A percentile compares a stretch with the other conserved stretches of the same genome.
Conservation (phyloP, 2,888 invertebrate genomes). For the Erannis defoliaria region DNA sequence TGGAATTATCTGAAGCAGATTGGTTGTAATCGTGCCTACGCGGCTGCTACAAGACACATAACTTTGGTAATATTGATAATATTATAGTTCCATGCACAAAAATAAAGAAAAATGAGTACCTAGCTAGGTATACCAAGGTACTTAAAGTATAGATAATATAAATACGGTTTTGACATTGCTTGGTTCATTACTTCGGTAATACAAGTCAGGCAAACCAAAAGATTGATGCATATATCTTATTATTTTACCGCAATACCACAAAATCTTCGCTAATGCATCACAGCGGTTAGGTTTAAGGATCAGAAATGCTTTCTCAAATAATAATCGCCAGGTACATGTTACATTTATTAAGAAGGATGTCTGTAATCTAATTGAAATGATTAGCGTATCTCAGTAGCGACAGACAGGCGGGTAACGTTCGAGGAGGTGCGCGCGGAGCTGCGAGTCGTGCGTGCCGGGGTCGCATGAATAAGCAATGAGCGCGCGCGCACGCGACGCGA, state of each 20-base stretch:
- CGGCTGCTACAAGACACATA: neutral
- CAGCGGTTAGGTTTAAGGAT: no score
- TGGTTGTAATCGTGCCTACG: slow-evolving; percentile 1
- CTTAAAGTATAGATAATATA: neutral
- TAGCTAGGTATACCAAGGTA: no score
- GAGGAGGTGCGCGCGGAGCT: slow-evolving; percentile 30
- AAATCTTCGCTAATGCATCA: no score
- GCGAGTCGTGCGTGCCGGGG: slow-evolving; percentile 68
- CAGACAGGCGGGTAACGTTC: slow-evolving; percentile 43
- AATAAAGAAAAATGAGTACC: no score
- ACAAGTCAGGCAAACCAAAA: no score
- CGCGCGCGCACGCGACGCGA: slow-evolving; percentile 83
- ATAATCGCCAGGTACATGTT: no score
- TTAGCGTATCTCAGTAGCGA: slow-evolving; percentile 38
- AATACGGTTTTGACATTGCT: neutral
- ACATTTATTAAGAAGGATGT: neutral
- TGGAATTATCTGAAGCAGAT: slow-evolving; percentile 23
- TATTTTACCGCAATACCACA: no score
- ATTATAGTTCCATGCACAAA: no score
- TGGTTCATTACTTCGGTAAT: neutral
- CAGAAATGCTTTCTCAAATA: no score
- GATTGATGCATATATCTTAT: no score
- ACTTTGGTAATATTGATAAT: neutral
- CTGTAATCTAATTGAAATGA: slow-evolving; percentile 17
- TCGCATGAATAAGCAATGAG: slow-evolving; percentile 85